These are phyloP conservation scores for Taphrorychus bicolor DNA, from an alignment of 2,888 invertebrate genomes.

Conservation along the genomic window DNA sequence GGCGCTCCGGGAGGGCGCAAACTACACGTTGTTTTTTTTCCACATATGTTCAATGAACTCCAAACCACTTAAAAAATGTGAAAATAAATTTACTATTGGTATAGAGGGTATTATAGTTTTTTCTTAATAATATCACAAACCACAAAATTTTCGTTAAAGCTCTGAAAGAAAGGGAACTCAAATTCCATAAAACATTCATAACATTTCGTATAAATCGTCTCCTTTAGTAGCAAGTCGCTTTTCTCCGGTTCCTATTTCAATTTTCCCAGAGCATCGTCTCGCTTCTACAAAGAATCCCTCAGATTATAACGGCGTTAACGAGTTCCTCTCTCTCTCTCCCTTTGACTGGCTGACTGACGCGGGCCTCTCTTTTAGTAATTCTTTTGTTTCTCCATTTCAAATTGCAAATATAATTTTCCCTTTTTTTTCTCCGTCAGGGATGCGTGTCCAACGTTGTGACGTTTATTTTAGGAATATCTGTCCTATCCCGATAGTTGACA, in stretches of 20 bases:
- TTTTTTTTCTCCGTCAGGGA: neutral
- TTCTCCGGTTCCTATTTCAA: neutral
- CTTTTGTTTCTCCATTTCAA: neutral
- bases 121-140: no score
- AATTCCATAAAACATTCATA: neutral
- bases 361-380: neutral
- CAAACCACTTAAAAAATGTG: no score
- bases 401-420: neutral
- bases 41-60: no score
- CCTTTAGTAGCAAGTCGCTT: neutral
- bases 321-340: neutral
- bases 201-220: neutral
- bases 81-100: no score
- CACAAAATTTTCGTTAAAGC: no score
- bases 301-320: slow-evolving; percentile 4
- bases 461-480: no score
- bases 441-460: neutral
- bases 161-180: no score
- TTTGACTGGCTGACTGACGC: neutral
- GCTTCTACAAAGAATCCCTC: neutral
- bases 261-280: neutral
- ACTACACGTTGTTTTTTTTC: no score
- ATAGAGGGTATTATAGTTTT: no score
- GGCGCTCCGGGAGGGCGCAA: no score
- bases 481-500: neutral